Conservation (phyloP, 2,113 vertebrate genomes). For the Neodon shergylaensis region DNA sequence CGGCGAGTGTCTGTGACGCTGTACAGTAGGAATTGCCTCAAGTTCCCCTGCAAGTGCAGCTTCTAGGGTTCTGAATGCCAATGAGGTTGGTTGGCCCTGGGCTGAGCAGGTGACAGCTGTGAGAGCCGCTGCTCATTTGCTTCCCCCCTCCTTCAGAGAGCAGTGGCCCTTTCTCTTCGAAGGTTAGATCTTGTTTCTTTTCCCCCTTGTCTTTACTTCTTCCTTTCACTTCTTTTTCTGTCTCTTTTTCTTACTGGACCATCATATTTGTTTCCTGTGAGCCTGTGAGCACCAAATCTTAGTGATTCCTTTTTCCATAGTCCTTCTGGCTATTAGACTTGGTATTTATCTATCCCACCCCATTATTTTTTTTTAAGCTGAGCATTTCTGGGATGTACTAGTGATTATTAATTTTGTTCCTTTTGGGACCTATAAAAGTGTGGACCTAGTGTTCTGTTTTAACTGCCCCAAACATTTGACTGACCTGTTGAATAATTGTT, state of each 20-base stretch:
- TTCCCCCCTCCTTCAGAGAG: slow-evolving; percentile 21
- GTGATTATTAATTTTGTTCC: not conserved
- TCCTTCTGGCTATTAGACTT: not conserved
- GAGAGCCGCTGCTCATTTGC: not conserved
- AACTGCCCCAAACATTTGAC: not conserved
- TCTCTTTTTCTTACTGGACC: not conserved
- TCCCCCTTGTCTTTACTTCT: not conserved
- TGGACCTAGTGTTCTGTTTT: not conserved
- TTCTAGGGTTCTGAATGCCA: not conserved
- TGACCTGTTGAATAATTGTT: not conserved
- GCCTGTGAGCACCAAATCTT: not conserved
- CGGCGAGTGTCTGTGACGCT: not conserved
- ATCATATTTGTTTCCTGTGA: not conserved
- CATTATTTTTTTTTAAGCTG: not conserved
- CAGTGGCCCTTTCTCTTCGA: not conserved
- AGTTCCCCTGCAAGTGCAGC: not conserved
- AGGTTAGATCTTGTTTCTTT: not conserved
- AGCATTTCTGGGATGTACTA: not conserved
- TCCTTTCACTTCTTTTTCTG: not conserved
- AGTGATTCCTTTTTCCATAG: not conserved
- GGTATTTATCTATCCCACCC: not conserved
- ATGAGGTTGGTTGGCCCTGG: not conserved
- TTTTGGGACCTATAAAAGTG: not conserved
- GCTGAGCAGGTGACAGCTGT: slow-evolving; percentile 2
- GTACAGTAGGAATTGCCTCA: not conserved